phyloP scores from a whole-genome alignment of 1,140 invertebrate genomes.

The Orchesella cincta region DNA sequence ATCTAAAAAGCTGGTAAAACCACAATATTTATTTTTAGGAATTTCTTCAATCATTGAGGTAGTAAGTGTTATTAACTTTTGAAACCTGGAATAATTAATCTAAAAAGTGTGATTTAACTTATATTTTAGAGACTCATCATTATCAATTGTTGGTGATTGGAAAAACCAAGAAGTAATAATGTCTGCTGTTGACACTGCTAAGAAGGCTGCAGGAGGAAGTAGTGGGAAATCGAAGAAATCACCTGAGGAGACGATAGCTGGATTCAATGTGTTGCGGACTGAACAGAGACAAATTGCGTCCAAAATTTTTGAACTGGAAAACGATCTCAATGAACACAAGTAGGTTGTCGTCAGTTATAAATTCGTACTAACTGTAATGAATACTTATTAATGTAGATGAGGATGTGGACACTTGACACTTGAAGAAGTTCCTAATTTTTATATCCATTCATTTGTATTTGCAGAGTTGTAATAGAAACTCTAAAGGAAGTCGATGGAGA shows the following conservation, averaged over 20 bases:
- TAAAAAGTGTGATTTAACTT: too few relatives aligned
- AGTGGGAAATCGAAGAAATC: constrained; percentile 22
- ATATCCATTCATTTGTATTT: constrained; percentile 56
- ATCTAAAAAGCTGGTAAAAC: too few relatives aligned
- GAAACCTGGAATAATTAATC: too few relatives aligned
- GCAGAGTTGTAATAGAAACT: constrained; percentile 91
- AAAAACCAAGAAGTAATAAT: not conserved
- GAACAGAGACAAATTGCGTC: constrained; percentile 82
- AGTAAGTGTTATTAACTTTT: too few relatives aligned
- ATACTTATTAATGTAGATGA: too few relatives aligned
- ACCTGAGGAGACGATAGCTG: constrained; percentile 76
- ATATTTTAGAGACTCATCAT: too few relatives aligned
- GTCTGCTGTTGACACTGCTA: constrained; percentile 9
- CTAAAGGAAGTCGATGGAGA: constrained; percentile 80
- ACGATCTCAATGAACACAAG: constrained; percentile 94
- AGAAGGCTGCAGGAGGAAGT: constrained; percentile 4
- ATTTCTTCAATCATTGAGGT: too few relatives aligned
- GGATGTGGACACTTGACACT: too few relatives aligned
- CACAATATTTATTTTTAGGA: too few relatives aligned
- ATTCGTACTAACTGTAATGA: not conserved
- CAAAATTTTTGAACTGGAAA: constrained; percentile 88
- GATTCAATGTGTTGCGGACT: constrained; percentile 80
- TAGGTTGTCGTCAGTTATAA: too few relatives aligned
- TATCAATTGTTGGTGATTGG: not conserved
- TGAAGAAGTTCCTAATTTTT: too few relatives aligned